Percentiles rank a stretch among this genome's conserved stretches.
Conservation (phyloP, 2,797 vertebrate species). For the Urophycis tenuis region DNA sequence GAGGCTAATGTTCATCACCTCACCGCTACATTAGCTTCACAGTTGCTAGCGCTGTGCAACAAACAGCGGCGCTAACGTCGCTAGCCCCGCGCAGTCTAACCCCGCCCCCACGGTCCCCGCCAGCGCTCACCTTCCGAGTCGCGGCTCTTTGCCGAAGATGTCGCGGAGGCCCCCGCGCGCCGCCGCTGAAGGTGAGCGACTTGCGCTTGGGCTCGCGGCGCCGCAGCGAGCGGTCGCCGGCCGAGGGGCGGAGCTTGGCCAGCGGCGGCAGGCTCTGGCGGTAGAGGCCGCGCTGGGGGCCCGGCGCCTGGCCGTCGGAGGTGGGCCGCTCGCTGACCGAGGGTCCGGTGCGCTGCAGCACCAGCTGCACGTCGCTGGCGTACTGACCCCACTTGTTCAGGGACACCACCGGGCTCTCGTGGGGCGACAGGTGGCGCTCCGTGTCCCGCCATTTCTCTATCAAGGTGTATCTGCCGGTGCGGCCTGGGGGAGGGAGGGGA, state of each 20-base stretch:
- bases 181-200: constrained; percentile 87
- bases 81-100: too few relatives aligned
- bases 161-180: constrained; percentile 87
- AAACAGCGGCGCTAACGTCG: too few relatives aligned
- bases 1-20: too few relatives aligned
- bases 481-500: constrained; percentile 64
- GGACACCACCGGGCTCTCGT: constrained; percentile 89
- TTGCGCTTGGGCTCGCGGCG: constrained; percentile 91
- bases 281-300: constrained; percentile 83
- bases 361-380: constrained; percentile 91
- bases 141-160: constrained; percentile 85
- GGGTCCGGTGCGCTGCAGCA: constrained; percentile 87
- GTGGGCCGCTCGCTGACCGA: constrained; percentile 84
- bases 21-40: too few relatives aligned
- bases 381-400: constrained; percentile 98
- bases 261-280: constrained; percentile 88
- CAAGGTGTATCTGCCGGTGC: constrained; percentile 89
- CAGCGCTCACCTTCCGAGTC: constrained; percentile 78
- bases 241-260: constrained; percentile 80
- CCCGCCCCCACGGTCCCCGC: too few relatives aligned
- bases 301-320: constrained; percentile 74
- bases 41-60: too few relatives aligned
- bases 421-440: constrained; percentile 85
- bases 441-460: constrained; percentile 97
- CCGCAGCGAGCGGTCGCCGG: constrained; percentile 79